Conservation (phyloP, 2,888 invertebrate species). For the Volucella inanis region DNA sequence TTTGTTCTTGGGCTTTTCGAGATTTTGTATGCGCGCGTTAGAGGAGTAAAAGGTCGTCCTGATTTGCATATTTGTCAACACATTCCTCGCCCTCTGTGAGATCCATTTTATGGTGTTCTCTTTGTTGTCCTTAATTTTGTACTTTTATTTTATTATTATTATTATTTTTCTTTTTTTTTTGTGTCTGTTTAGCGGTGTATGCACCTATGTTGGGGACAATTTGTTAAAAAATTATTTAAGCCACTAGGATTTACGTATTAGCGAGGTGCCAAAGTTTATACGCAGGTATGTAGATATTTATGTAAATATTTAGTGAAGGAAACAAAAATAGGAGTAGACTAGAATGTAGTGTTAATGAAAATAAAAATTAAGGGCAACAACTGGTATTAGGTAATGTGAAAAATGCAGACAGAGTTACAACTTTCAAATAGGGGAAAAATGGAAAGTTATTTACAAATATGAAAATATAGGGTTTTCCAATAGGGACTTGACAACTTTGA, state of each 20-base stretch:
- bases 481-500: no score
- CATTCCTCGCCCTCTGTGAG: constrained; percentile 19
- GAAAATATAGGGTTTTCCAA: no score
- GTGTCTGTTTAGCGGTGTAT: constrained; percentile 10
- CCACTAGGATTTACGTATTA: constrained; percentile 15
- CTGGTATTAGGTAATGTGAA: no score
- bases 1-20: constrained; percentile 67
- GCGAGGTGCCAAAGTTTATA: no score
- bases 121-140: neutral
- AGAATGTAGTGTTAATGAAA: no score
- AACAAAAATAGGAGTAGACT: no score
- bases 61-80: constrained; percentile 67
- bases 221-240: constrained; percentile 57
- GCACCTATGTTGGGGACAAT: constrained; percentile 36
- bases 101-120: constrained; percentile 1
- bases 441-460: no score
- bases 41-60: constrained; percentile 30
- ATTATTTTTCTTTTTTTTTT: constrained; percentile 3
- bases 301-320: no score
- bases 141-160: constrained; percentile 1
- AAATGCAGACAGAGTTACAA: no score
- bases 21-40: constrained; percentile 23
- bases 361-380: no score
- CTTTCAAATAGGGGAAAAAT: no score
- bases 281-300: no score